phyloP scores from a whole-genome alignment of 1,140 invertebrate species.

The Temnothorax nylanderi region DNA sequence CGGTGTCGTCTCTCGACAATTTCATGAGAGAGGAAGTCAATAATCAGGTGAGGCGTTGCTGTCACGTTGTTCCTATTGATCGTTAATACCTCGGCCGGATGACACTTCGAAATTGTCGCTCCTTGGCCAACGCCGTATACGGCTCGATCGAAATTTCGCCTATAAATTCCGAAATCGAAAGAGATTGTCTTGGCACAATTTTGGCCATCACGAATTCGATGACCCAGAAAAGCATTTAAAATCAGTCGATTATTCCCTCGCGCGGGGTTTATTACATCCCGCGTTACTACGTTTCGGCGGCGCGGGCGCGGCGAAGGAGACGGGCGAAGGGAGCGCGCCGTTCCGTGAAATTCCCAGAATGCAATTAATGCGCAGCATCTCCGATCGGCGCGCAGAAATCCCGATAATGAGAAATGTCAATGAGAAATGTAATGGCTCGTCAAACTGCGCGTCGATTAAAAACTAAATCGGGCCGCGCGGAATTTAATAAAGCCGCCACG shows the following conservation, averaged over 20 bases:
- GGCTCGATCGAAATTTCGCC: not conserved
- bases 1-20: constrained; percentile 91
- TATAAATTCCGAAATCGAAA: not conserved
- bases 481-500: constrained; percentile 64
- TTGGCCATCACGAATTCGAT: not conserved
- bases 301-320: not conserved
- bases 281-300: not conserved
- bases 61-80: not conserved
- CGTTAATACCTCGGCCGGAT: not conserved
- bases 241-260: constrained; percentile 39
- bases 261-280: constrained; percentile 33
- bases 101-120: not conserved
- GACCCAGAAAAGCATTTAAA: constrained; percentile 24
- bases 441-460: constrained; percentile 61
- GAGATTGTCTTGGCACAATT: constrained; percentile 6
- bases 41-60: constrained; percentile 87
- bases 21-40: constrained; percentile 90
- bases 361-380: constrained; percentile 57
- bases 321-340: not conserved
- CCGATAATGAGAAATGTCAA: constrained; percentile 65
- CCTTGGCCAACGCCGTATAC: not conserved
- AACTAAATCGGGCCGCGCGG: constrained; percentile 58
- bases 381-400: constrained; percentile 41
- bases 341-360: constrained; percentile 50
- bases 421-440: constrained; percentile 46